phyloP scores from a whole-genome alignment of 2,888 invertebrate species.

The Synergus japonicus region DNA sequence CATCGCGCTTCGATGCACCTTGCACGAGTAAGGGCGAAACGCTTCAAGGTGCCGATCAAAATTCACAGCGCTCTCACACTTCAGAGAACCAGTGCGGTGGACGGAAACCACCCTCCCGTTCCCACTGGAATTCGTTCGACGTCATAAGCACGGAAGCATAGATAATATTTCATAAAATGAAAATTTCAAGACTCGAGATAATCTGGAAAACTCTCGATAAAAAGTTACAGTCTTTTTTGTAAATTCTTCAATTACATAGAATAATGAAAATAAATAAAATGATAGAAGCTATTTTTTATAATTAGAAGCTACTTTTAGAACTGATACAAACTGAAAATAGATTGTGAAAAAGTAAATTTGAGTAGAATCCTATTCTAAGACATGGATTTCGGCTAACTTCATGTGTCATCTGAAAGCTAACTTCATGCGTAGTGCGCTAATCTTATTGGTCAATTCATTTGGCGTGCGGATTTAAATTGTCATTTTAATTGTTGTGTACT shows the following conservation, averaged over 20 bases:
- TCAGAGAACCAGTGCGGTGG: neutral
- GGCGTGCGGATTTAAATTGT: too few relatives aligned
- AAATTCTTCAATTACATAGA: neutral
- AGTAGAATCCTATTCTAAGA: too few relatives aligned
- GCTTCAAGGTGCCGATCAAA: conserved; percentile 6
- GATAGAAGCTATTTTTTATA: neutral
- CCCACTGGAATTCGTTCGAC: neutral
- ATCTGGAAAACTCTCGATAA: neutral
- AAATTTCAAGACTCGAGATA: neutral
- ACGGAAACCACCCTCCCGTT: neutral
- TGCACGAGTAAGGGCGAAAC: neutral
- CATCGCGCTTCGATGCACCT: neutral
- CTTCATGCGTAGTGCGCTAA: too few relatives aligned
- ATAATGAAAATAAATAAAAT: neutral
- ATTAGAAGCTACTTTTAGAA: neutral
- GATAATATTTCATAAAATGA: neutral
- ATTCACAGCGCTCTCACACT: conserved; percentile 6
- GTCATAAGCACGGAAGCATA: neutral
- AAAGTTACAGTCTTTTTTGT: neutral
- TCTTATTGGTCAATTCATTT: too few relatives aligned
- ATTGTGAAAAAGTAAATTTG: too few relatives aligned
- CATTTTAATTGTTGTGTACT: too few relatives aligned
- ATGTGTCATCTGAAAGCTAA: too few relatives aligned
- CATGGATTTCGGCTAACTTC: too few relatives aligned
- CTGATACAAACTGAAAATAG: too few relatives aligned